Base-by-base conservation (phyloP, 1,140 invertebrate genomes). In the Druon quercuslanigerum region DNA sequence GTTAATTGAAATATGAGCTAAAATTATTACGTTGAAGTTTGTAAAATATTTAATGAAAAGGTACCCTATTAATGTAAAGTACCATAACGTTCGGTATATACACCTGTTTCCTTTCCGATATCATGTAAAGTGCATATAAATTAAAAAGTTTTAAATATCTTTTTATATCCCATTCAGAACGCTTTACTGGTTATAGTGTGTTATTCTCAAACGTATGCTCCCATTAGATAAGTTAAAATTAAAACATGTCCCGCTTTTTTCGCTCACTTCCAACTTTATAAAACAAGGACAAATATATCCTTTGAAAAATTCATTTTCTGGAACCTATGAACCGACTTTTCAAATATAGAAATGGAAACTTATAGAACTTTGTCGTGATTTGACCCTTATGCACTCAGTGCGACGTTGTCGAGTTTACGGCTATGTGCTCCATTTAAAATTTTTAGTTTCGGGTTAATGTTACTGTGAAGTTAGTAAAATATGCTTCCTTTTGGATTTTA, bases 211-310 rank as follows among this genome's bases (percentile, higher is more conserved):
- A 86, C 86, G 84, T 87, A 86, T 82, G 82, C 57, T 76, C 73
- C 72, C 56, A 79, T 85, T 82, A 84, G 85, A 85, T 87, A 84
- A 86, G 73, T 86, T 84, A 72, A 86, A 85, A 87, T 88, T 87
- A 87, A 85, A 87, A 84, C 77, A 79, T 72, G 51, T 72, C 71
- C 51, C 60, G 60, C 33, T 51, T 17, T 50, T 74, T 33, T 52
- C 70, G 17, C 46, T 51, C 19, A 12, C 17, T 50, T 50, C 73
- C 70, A 50, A 19, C 72, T 51, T 50, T n/a, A n/a, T n/a, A 25
- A 25, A 25, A 25, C 20, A 25, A 25, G 20, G 20, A 25, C 20
- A 25, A 25, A 25, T 25, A 25, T 25, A 25, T 25, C 20, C 20
- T 3, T 25, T 25, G 1, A 25, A 3, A 25, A 25, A 25, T 25